Evolutionary conservation across 2,888 invertebrate genomes (phyloP).

Genomic region (Teleiodes luculella): DNA sequence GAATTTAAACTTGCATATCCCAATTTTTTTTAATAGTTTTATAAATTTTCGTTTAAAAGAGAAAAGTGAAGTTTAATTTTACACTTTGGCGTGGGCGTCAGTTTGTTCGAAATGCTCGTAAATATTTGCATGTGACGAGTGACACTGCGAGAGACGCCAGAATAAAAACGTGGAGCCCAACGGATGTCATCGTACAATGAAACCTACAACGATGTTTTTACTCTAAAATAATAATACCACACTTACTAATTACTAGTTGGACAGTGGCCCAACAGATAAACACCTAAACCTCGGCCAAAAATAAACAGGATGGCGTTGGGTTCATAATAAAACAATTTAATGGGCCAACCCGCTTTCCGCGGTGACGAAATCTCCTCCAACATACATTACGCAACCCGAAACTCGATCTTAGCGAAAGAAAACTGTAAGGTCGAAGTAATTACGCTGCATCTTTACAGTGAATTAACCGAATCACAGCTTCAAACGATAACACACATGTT

Average conservation of each 20-base stretch:
- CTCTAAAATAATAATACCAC: slow-evolving; percentile 62
- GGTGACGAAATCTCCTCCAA: slow-evolving; percentile 76
- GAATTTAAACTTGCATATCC: background rate
- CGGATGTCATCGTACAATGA: slow-evolving; percentile 18
- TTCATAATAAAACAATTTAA: slow-evolving; percentile 79
- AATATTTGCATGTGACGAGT: background rate
- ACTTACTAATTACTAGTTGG: slow-evolving; percentile 75
- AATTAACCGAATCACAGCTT: slow-evolving; percentile 11
- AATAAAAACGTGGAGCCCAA: background rate
- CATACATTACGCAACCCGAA: slow-evolving; percentile 73
- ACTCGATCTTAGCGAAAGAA: slow-evolving; percentile 70
- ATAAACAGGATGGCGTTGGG: slow-evolving; percentile 77
- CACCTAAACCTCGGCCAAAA: slow-evolving; percentile 77
- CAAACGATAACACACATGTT: background rate
- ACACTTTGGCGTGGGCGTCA: too few relatives aligned
- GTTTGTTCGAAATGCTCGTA: background rate
- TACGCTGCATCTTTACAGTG: too few relatives aligned
- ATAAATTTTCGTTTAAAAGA: background rate
- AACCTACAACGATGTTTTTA: slow-evolving; percentile 25
- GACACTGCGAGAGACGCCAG: slow-evolving; percentile 1
- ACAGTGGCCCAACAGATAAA: slow-evolving; percentile 76
- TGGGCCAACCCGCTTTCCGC: slow-evolving; percentile 78
- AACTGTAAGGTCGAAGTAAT: slow-evolving; percentile 68
- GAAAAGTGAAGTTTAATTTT: background rate
- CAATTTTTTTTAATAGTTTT: background rate